Percentiles rank a stretch among this genome's conserved stretches.
Evolutionary conservation across 2,113 vertebrate species (phyloP).

Genomic region (Suncus etruscus): DNA sequence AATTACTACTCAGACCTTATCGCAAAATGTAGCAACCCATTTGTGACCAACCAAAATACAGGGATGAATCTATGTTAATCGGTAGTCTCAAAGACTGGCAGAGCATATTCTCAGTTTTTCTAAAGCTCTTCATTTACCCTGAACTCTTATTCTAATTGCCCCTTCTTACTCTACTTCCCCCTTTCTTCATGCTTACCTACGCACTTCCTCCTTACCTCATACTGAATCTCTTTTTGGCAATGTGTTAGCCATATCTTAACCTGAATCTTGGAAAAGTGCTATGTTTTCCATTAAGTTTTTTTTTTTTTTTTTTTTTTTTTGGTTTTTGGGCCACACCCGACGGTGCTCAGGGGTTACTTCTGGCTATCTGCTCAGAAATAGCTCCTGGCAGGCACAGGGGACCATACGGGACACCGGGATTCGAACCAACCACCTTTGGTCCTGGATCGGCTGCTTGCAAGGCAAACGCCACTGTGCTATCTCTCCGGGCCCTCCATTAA

Average conservation of each 20-base stretch:
- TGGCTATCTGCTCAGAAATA: no score
- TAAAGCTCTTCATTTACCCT: neutral
- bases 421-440: no score
- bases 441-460: no score
- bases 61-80: neutral
- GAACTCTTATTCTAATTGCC: neutral
- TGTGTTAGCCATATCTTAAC: neutral
- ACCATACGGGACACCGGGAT: no score
- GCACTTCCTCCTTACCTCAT: neutral
- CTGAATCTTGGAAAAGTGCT: constrained; percentile 7
- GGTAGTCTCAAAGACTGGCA: neutral
- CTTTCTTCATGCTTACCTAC: neutral
- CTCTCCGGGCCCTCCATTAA: neutral
- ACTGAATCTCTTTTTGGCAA: neutral
- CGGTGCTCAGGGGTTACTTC: no score
- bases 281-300: neutral
- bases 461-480: no score
- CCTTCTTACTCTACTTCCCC: neutral
- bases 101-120: neutral
- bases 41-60: neutral
- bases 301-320: no score
- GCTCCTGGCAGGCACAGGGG: no score
- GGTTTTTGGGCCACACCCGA: no score
- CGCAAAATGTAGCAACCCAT: neutral
- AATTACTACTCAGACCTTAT: neutral